A percentile compares a stretch with the other conserved stretches of the same genome.
phyloP scores from a whole-genome alignment of 2,797 vertebrate genomes.

The Pogonophryne albipinna region DNA sequence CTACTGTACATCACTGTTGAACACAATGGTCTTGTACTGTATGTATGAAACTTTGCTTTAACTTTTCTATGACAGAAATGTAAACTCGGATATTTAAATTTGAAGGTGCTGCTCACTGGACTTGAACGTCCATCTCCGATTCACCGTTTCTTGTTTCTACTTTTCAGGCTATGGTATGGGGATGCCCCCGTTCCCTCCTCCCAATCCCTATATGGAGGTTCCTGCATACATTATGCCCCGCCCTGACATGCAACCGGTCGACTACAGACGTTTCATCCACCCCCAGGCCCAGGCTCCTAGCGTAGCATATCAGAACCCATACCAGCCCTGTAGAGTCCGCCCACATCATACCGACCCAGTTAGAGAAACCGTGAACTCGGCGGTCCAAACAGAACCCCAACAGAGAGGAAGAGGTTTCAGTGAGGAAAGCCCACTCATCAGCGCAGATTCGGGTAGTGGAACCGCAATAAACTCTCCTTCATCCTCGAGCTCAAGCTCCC shows the following conservation, averaged over 20 bases:
- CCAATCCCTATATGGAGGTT: constrained; percentile 66
- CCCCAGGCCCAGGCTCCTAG: too few species aligned
- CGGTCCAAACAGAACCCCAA: too few species aligned
- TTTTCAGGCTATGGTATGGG: constrained; percentile 53
- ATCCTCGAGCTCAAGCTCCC: too few species aligned
- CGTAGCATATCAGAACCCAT: too few species aligned
- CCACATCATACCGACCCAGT: too few species aligned
- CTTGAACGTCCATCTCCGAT: neutral
- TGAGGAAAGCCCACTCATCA: too few species aligned
- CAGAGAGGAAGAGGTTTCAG: too few species aligned
- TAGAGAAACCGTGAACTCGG: too few species aligned
- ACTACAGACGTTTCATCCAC: constrained; percentile 59
- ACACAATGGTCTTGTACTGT: neutral
- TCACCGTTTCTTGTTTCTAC: too few species aligned
- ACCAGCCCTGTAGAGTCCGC: too few species aligned
- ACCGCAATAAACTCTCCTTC: neutral
- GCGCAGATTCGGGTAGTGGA: too few species aligned
- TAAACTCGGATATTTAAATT: neutral
- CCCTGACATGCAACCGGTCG: constrained; percentile 62
- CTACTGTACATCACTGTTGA: too few species aligned
- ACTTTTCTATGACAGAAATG: neutral
- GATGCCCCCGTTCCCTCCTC: constrained; percentile 62
- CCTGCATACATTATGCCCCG: constrained; percentile 74
- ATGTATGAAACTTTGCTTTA: neutral
- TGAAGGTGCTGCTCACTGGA: neutral